Conservation (phyloP, 2,113 vertebrate genomes). For the Helogale parvula region DNA sequence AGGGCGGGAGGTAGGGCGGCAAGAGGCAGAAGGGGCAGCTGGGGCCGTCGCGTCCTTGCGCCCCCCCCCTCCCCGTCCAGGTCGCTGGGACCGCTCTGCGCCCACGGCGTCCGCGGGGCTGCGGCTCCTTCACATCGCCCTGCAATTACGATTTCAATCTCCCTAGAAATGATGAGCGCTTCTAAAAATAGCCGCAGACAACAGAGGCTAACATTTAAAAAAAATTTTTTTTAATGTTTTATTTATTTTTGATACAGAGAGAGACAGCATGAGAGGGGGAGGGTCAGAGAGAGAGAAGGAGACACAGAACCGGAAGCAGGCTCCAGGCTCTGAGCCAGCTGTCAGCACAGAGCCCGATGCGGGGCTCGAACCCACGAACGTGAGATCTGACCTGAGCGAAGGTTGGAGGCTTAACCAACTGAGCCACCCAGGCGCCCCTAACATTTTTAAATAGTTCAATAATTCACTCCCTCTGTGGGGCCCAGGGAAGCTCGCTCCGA, state of each 20-base stretch:
- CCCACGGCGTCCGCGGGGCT: rapidly evolving
- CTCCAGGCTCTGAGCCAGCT: too few species aligned
- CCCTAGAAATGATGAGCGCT: not conserved
- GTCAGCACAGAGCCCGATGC: too few species aligned
- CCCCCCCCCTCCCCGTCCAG: not conserved
- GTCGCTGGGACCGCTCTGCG: rapidly evolving
- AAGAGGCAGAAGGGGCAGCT: not conserved
- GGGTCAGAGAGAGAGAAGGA: too few species aligned
- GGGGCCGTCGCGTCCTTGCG: too few species aligned
- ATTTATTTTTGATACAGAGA: too few species aligned
- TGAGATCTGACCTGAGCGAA: too few species aligned
- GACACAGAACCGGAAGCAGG: too few species aligned
- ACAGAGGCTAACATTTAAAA: not conserved
- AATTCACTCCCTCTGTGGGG: not conserved
- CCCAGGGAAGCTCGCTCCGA: not conserved
- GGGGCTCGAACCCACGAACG: too few species aligned
- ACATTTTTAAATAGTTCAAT: not conserved
- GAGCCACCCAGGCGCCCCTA: too few species aligned
- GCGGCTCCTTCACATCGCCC: not conserved
- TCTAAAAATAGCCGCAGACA: not conserved
- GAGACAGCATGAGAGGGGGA: too few species aligned
- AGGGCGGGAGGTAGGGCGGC: not conserved
- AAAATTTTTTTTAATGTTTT: too few species aligned
- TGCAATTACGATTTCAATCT: not conserved
- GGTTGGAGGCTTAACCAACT: too few species aligned